Evolutionary conservation across 37 sponge, comb jelly and placozoan species (phyloP).

Genomic region (Spongilla lacustris): DNA sequence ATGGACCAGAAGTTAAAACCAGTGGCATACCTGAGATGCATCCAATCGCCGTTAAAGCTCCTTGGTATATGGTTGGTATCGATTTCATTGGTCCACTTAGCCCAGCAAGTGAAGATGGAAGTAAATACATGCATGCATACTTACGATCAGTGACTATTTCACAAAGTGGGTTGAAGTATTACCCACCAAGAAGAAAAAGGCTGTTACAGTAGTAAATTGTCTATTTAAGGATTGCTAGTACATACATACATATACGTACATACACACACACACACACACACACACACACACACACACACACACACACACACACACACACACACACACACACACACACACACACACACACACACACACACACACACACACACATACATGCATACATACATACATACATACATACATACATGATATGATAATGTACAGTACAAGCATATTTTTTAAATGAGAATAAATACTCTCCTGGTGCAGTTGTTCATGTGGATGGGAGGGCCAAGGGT

Average conservation of each 20-base stretch:
- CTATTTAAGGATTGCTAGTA: not conserved
- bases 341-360: slow-evolving; percentile 9
- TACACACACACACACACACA: not conserved
- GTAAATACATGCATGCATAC: slow-evolving; percentile 51
- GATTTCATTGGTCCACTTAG: slow-evolving; percentile 74
- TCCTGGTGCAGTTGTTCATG: too few relatives aligned
- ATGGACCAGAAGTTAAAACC: too few relatives aligned
- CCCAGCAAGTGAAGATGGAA: slow-evolving; percentile 8
- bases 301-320: slow-evolving; percentile 4
- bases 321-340: slow-evolving; percentile 26
- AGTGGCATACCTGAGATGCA: too few relatives aligned
- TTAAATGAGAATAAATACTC: too few relatives aligned
- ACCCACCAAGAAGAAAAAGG: not conserved
- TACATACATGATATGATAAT: too few relatives aligned
- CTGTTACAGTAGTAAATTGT: too few relatives aligned
- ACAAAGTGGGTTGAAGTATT: slow-evolving; percentile 59
- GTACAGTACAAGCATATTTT: too few relatives aligned
- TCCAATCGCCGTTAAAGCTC: too few relatives aligned
- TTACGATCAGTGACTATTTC: slow-evolving; percentile 77
- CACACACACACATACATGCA: too few relatives aligned
- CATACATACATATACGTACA: not conserved
- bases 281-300: not conserved
- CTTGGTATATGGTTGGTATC: too few relatives aligned
- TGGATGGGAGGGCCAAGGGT: too few relatives aligned
- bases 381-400: too few relatives aligned